Percentiles rank a stretch among this genome's conserved stretches.
These are phyloP conservation scores for Alectura lathami DNA, from an alignment of 2,113 vertebrate species.

Conservation along the genomic window DNA sequence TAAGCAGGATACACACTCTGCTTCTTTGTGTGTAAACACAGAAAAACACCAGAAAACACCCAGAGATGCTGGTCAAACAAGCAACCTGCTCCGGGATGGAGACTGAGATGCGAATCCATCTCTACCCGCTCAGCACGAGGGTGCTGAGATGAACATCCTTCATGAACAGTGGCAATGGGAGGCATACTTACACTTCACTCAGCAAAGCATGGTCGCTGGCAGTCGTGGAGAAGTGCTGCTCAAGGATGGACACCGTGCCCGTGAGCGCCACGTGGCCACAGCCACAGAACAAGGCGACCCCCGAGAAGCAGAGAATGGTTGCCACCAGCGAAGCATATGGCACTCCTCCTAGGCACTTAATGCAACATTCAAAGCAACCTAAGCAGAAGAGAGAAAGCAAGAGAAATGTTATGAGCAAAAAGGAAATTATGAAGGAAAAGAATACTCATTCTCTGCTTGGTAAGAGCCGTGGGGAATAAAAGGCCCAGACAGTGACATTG, in stretches of 20 bases:
- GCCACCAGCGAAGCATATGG: conserved; percentile 97
- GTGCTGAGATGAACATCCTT: neutral
- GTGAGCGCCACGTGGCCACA: conserved; percentile 95
- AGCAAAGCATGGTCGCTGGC: conserved; percentile 88
- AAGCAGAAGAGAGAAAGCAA: conserved; percentile 57
- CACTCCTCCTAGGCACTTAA: conserved; percentile 97
- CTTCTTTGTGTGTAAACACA: neutral
- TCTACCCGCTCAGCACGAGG: neutral
- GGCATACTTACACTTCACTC: conserved; percentile 88
- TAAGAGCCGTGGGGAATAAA: conserved; percentile 28
- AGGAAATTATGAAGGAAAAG: conserved; percentile 39
- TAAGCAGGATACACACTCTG: neutral
- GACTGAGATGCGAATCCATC: neutral
- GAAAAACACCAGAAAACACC: accelerated
- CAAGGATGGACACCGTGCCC: conserved; percentile 89
- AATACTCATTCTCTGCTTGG: neutral
- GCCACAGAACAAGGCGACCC: conserved; percentile 95
- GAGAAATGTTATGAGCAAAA: conserved; percentile 6
- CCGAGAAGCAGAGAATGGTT: conserved; percentile 97
- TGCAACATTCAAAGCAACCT: conserved; percentile 99
- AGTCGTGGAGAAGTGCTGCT: conserved; percentile 90
- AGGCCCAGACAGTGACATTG: neutral
- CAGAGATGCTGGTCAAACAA: neutral
- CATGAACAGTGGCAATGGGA: neutral
- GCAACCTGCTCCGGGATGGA: neutral